phyloP scores from a whole-genome alignment of 23 tunicate genomes.

The Trididemnum clinides region DNA sequence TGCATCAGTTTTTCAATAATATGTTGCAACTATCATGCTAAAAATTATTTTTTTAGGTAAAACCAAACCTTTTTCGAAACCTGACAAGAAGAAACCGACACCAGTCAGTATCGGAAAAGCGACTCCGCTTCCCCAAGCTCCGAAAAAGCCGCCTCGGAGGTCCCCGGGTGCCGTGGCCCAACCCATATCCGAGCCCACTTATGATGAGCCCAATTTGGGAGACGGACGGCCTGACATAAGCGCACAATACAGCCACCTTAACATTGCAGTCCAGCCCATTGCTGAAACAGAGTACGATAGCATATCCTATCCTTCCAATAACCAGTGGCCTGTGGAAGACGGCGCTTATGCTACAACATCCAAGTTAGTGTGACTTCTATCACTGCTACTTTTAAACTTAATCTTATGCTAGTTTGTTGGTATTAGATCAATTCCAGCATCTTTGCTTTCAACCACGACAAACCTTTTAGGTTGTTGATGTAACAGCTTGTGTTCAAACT shows the following conservation, averaged over 20 bases:
- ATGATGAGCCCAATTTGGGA: not conserved
- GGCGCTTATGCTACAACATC: not conserved
- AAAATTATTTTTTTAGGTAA: too few species aligned
- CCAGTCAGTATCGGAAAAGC: not conserved
- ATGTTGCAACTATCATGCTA: too few species aligned
- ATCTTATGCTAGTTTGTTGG: too few species aligned
- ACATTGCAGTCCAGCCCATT: not conserved
- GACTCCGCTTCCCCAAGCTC: not conserved
- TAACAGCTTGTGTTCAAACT: too few species aligned
- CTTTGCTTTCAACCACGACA: too few species aligned
- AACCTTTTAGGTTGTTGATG: too few species aligned
- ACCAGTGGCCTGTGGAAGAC: not conserved
- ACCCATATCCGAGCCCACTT: constrained; percentile 21
- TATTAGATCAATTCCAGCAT: too few species aligned
- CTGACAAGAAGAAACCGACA: not conserved
- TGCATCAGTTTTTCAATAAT: too few species aligned
- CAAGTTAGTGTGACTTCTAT: constrained; percentile 9
- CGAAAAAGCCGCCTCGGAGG: not conserved
- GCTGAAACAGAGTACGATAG: constrained; percentile 35
- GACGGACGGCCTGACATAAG: not conserved
- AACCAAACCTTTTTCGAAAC: not conserved
- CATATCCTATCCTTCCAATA: not conserved
- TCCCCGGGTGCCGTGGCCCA: not conserved
- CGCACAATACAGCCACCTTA: constrained; percentile 41
- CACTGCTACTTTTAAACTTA: too few species aligned